Base-by-base conservation (phyloP, 2,888 invertebrate genomes). In the Serripes groenlandicus region DNA sequence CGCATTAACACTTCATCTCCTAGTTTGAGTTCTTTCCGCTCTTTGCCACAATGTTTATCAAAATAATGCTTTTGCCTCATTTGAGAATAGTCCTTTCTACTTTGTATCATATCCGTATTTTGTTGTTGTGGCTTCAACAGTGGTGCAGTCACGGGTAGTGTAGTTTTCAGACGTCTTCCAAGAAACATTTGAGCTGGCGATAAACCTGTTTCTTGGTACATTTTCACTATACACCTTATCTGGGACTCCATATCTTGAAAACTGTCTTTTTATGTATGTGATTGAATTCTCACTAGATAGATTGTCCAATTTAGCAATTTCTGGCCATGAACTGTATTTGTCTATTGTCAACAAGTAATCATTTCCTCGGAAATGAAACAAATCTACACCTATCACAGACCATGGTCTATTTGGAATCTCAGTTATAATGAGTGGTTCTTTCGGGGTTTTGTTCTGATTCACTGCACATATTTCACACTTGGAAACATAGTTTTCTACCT, bases 241-340 rank as follows among this genome's bases (percentile, higher is more conserved):
- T 28, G 58, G 52, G 30, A 30, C 54, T 15, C 79, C 79, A 69
- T 60, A 69, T 37, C 69, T 68, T 28, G 52, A 5, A 64, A 68
- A 75, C 30, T 75, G 68, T 37, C 37, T 75, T 35, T 85, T 85
- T 0, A 85, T 23, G 71, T 75, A 54, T 30, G 54, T 18, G n/a
- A 72, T 83, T 52, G 56, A 60, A 42, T 68, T 69, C 21, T 32
- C 30, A 21, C 64, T 58, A 23, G 52, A 73, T 3, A 70, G 37
- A 32, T 76, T 68, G 49, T 81, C 76, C 3, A 81, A 64, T 69
- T 70, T 81, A 1, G 37, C 78, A 28, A 81, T 68, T 74, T 85
- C 78, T 18, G 81, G 81, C 68, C 75, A 81, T 37, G 78, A 81
- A 11, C 75, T 75, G 28, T 77, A 84, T 28, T 77, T 80, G 54